Base-by-base conservation (phyloP, 2,888 invertebrate genomes). In the Cerceris rybyensis region DNA sequence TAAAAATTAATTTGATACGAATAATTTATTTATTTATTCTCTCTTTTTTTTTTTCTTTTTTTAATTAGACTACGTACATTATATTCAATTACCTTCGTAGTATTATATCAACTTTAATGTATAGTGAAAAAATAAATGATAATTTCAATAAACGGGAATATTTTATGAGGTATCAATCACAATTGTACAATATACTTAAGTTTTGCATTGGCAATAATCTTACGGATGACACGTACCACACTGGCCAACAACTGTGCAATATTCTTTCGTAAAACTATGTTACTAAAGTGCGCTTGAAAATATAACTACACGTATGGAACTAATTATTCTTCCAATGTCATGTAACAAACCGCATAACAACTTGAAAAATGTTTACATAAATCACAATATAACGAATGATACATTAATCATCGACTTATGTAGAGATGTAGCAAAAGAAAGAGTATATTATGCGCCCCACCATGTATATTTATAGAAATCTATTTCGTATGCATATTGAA, bases 1-100 rank as follows among this genome's bases (percentile, higher is more conserved):
- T 41, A 11, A 66, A 76, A 61, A 71, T 64, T 70, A 70, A 60
- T 77, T 74, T 78, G 70, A 60, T 80, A 78, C 69, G 63, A 78
- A 82, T 84, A 75, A 83, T 83, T 87, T 85, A 85, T 86, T 86
- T 87, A 86, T 84, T 88, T 85, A 83, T 78, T 83, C 72, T 73
- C 77, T 57, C 68, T 76, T 58, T 65, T 63, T 81, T 73, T 57
- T 68, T 68, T 76, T 58, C 63, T 63, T 81, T 73, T 57, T 68
- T 68, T 76, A 75, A 67, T 55, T 49, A 63, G 41, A 64, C 41
- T 81, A 83, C 78, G 82, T 86, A 83, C 78, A 80, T 74, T 71
- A 75, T 70, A 61, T 76, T 72, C 16, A 28, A 61, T 49, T 78
- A 88, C 80, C 81, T 85, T 81, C 77, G 66, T 85, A 86, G 85